phyloP scores from a whole-genome alignment of 2,797 vertebrate species.

The Peromyscus nudipes region DNA sequence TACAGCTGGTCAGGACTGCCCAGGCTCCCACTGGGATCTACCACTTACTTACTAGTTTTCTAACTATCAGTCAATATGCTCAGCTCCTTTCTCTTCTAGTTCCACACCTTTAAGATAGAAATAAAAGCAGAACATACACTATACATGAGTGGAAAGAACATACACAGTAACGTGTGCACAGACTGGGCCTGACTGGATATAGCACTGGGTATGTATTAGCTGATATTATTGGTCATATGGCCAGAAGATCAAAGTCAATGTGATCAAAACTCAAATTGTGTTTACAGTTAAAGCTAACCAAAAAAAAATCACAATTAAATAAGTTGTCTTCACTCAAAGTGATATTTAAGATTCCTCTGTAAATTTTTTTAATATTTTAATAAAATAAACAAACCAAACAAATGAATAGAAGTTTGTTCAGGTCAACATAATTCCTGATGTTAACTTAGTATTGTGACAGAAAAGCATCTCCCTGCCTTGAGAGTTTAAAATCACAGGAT shows the following conservation, averaged over 20 bases:
- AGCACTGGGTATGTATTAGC: background rate
- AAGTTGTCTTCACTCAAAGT: background rate
- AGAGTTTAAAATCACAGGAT: background rate
- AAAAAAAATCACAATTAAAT: background rate
- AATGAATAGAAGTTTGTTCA: background rate
- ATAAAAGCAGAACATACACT: background rate
- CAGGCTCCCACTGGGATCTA: background rate
- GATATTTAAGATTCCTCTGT: background rate
- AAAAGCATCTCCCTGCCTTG: background rate
- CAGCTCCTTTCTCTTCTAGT: background rate
- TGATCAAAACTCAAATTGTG: background rate
- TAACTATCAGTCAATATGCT: background rate
- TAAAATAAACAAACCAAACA: background rate
- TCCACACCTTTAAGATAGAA: background rate
- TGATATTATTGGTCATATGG: background rate
- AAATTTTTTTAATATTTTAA: background rate
- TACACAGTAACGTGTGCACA: fast-evolving
- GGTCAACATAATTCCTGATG: background rate
- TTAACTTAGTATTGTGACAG: background rate
- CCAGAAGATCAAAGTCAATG: background rate
- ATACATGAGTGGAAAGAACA: fast-evolving
- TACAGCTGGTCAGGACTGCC: too few relatives aligned
- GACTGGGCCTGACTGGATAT: too few relatives aligned
- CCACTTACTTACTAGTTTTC: too few relatives aligned
- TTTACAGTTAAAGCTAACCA: background rate